Evolutionary conservation across 1,140 invertebrate species (phyloP), one percentile per base, ranked within the genome.

Genomic region (Stegodyphus mimosarum): DNA sequence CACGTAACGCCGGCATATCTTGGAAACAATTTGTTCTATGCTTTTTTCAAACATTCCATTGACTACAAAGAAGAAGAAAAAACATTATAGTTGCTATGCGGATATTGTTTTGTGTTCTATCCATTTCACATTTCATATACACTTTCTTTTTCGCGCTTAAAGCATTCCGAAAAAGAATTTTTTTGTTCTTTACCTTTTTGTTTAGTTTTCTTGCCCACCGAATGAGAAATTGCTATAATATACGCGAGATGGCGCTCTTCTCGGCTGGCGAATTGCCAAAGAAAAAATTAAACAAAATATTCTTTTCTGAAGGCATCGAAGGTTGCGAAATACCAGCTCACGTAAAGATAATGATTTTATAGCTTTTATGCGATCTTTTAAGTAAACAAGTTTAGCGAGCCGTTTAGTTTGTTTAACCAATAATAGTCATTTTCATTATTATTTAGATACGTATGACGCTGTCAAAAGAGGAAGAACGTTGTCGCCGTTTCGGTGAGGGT

Each of bases 271-370:
- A 5, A 48, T 71, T 71, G 69, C 69, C 69, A 71, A 71, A 71
- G 33, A 33, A 71, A 71, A 71, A 10, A 71, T 17, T 69, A 17
- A 71, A 71, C 11, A 49, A 71, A 71, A 71, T 48, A 48, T 71
- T 51, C 55, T 60, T 60, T 60, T 60, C 18, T 71, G 6, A 33
- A 6, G 49, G 49, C 69, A 15, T 71, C 33, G 69, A 71, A 71
- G 33, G 49, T 49, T 49, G 33, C 6, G 15, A 51, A 71, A 67
- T 3, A 33, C 69, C 48, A 50, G 48, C 69, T 1, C 55, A 71
- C 69, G 69, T 71, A n/a, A 48, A 50, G 50, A 49, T 49, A 71
- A 71, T 71, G 69, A 71, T 71, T 71, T 71, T 71, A 71, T 71
- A 71, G 69, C n/a, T 71, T 71, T 71, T 71, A 71, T 48, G 69